Conservation (phyloP, 1,140 invertebrate genomes). For the Papilio aristodemus region DNA sequence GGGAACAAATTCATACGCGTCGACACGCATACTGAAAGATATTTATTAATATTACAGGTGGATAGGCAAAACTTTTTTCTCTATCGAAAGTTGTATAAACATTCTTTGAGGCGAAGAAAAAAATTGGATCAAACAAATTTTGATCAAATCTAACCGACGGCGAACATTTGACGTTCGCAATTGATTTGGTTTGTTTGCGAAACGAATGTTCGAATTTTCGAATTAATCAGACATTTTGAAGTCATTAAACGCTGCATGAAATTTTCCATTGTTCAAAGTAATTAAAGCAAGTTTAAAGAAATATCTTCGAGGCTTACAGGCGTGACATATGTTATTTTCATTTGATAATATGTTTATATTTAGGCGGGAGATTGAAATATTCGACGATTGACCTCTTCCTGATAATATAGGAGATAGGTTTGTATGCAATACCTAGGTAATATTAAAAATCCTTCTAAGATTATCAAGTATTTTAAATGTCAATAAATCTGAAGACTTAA, state of each 20-base stretch:
- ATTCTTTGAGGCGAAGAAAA: conserved; percentile 7
- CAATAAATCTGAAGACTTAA: too few species aligned
- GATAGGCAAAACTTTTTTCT: neutral
- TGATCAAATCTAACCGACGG: neutral
- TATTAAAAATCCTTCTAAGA: too few species aligned
- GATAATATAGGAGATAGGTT: too few species aligned
- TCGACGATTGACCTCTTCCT: too few species aligned
- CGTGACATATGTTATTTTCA: too few species aligned
- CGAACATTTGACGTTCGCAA: neutral
- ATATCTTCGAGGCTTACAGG: too few species aligned
- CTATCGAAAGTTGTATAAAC: conserved; percentile 3
- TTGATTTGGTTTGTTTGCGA: neutral
- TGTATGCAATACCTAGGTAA: too few species aligned
- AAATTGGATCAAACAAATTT: conserved; percentile 10
- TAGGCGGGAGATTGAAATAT: too few species aligned
- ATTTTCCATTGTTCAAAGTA: neutral
- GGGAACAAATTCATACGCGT: neutral
- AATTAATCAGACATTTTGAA: neutral
- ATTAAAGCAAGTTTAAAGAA: neutral
- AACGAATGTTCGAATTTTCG: neutral
- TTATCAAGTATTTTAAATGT: too few species aligned
- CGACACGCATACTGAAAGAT: neutral
- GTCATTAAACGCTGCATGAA: neutral
- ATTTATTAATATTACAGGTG: conserved; percentile 5
- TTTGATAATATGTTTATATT: too few species aligned